phyloP scores from a whole-genome alignment of 1,140 invertebrate genomes.

The Drosophila pruinosa region DNA sequence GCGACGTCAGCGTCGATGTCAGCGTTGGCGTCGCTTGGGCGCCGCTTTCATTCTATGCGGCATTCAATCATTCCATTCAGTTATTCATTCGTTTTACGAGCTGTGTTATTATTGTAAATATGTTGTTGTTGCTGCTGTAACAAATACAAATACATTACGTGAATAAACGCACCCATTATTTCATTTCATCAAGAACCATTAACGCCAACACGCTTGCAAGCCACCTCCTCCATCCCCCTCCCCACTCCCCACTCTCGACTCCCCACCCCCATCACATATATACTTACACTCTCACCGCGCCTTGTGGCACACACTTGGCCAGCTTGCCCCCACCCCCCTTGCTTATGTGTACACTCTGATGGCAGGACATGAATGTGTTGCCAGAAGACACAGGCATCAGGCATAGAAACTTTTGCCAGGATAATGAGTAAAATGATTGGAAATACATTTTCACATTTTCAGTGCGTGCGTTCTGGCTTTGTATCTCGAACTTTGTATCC shows the following conservation, averaged over 20 bases:
- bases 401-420: constrained; percentile 63
- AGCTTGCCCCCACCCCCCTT: constrained; percentile 32
- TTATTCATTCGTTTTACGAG: constrained; percentile 77
- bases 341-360: constrained; percentile 38
- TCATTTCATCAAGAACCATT: constrained; percentile 81
- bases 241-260: not conserved
- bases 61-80: constrained; percentile 77
- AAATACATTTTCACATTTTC: constrained; percentile 77
- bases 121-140: constrained; percentile 65
- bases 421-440: constrained; percentile 81
- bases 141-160: constrained; percentile 82
- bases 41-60: constrained; percentile 69
- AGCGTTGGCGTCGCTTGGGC: constrained; percentile 55
- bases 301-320: constrained; percentile 57
- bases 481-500: constrained; percentile 43
- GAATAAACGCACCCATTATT: constrained; percentile 82
- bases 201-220: constrained; percentile 75
- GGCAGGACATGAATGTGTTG: constrained; percentile 64
- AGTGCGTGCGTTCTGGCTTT: constrained; percentile 64
- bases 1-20: constrained; percentile 9
- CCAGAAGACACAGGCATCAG: constrained; percentile 38
- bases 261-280: not conserved
- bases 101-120: constrained; percentile 81
- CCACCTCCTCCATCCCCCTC: constrained; percentile 4
- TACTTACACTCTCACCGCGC: constrained; percentile 49